These are phyloP conservation scores for Pherbina coryleti DNA, from an alignment of 2,888 invertebrate species.

Conservation along the genomic window DNA sequence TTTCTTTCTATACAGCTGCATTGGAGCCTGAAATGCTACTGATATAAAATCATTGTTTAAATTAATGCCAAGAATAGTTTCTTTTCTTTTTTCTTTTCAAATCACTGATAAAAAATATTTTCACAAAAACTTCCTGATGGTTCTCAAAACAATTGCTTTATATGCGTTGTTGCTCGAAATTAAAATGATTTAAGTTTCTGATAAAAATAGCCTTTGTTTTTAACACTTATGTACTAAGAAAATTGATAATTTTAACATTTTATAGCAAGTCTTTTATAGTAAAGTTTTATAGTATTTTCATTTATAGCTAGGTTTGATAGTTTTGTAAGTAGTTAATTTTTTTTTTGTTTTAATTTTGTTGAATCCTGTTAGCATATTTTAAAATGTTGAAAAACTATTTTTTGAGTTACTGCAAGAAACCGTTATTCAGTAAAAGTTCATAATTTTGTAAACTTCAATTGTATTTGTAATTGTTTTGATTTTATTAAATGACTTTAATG, in stretches of 20 bases:
- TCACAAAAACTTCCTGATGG: not conserved
- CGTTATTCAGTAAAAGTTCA: slow-evolving; percentile 8
- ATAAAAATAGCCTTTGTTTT: not conserved
- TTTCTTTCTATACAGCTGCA: slow-evolving; percentile 10
- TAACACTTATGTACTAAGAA: not conserved
- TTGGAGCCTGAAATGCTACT: slow-evolving; percentile 28
- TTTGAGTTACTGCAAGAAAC: slow-evolving; percentile 20
- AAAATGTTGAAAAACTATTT: not conserved
- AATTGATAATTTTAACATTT: not conserved
- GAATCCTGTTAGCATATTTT: not conserved
- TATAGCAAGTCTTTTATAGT: no score
- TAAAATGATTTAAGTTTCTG: not conserved
- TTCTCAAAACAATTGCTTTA: not conserved
- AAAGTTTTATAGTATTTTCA: no score
- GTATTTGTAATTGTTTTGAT: not conserved
- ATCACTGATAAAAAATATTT: not conserved
- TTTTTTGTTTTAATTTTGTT: not conserved
- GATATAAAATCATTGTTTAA: slow-evolving; percentile 10
- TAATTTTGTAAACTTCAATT: not conserved
- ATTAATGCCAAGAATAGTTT: no score
- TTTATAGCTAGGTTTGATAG: not conserved
- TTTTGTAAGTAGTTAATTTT: not conserved
- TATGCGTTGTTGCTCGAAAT: not conserved
- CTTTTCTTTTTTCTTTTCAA: not conserved
- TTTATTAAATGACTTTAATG: not conserved